phyloP scores from a whole-genome alignment of 2,888 invertebrate genomes.

The Boloria selene region DNA sequence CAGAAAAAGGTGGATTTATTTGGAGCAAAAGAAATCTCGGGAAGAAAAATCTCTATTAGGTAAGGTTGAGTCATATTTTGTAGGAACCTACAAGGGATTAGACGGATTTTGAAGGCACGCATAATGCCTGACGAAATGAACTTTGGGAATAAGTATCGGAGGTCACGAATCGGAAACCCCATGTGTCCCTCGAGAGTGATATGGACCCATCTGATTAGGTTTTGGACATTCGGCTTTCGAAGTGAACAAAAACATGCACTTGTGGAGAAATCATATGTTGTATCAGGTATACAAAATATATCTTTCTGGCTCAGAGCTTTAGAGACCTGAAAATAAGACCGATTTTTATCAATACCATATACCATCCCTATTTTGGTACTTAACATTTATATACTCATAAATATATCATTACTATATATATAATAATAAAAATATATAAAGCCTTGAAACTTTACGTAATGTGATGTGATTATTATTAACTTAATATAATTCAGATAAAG shows the following conservation, averaged over 20 bases:
- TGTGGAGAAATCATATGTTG: neutral
- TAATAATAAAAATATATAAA: no score
- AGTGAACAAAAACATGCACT: neutral
- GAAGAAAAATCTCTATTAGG: constrained; percentile 40
- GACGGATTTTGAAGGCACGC: constrained; percentile 41
- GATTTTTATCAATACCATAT: no score
- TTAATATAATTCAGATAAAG: no score
- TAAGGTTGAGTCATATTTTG: constrained; percentile 42
- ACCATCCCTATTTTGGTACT: no score
- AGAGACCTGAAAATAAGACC: no score
- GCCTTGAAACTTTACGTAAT: no score
- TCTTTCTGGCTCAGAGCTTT: no score
- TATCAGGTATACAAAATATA: neutral
- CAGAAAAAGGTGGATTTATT: constrained; percentile 43
- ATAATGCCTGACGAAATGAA: constrained; percentile 40
- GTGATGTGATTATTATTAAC: no score
- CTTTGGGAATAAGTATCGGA: constrained; percentile 38
- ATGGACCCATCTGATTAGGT: constrained; percentile 31
- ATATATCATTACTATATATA: no score
- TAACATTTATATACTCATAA: no score
- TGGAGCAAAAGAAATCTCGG: constrained; percentile 39
- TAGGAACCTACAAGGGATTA: constrained; percentile 43
- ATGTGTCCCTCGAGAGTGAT: constrained; percentile 37
- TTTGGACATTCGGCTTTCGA: constrained; percentile 21
- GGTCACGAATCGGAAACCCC: constrained; percentile 39